Evolutionary conservation across 2,113 vertebrate genomes (phyloP).

Genomic region (Pardalotus punctatus): DNA sequence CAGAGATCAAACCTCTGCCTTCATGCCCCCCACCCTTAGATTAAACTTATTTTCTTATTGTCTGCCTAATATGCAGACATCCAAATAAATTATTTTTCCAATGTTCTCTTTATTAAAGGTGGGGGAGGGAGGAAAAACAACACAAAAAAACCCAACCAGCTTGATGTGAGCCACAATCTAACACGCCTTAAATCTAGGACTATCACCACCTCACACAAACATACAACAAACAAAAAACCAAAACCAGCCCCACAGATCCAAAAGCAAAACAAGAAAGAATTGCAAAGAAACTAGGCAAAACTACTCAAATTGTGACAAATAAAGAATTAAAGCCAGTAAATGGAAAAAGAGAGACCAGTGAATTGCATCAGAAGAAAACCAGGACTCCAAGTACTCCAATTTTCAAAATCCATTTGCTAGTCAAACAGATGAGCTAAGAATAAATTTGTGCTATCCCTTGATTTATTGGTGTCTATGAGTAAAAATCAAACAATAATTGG

Average conservation of each 20-base stretch:
- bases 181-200: background rate
- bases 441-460: background rate
- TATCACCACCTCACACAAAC: background rate
- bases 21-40: background rate
- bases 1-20: background rate
- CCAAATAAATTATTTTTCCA: background rate
- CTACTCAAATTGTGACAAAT: background rate
- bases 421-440: background rate
- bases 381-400: background rate
- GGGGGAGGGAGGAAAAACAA: background rate
- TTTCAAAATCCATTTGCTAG: background rate
- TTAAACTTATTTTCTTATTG: background rate
- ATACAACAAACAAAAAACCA: background rate
- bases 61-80: background rate
- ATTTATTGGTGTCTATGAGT: background rate
- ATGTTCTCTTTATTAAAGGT: background rate
- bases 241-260: background rate
- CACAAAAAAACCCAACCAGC: rapidly evolving
- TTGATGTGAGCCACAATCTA: background rate
- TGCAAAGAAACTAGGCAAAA: background rate
- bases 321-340: background rate
- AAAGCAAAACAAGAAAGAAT: background rate
- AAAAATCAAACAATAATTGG: background rate
- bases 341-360: background rate
- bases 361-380: background rate